These are phyloP conservation scores for Amazona guildingii DNA, from an alignment of 2,113 vertebrate genomes.

Conservation along the genomic window DNA sequence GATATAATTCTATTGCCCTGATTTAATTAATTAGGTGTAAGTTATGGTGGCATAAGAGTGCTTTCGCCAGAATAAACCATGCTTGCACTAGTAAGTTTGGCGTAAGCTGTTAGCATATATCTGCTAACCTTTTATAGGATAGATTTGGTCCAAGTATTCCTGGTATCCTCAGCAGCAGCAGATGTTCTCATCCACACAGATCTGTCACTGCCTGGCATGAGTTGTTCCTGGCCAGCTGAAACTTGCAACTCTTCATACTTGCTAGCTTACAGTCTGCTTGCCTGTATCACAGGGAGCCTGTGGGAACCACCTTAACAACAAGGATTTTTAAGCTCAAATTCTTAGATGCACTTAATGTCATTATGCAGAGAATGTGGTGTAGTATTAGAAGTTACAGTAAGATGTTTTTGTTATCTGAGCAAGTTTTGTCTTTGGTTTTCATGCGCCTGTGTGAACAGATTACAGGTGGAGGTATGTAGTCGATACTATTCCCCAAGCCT, in stretches of 20 bases:
- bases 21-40: neutral
- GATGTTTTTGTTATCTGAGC: neutral
- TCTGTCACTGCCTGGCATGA: conserved; percentile 32
- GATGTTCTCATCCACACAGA: neutral
- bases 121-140: neutral
- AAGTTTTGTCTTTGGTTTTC: conserved; percentile 11
- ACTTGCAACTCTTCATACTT: conserved; percentile 5
- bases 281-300: neutral
- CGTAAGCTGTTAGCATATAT: neutral
- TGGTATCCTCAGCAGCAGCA: conserved; percentile 55
- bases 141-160: conserved; percentile 24
- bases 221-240: conserved; percentile 11
- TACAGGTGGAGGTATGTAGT: neutral
- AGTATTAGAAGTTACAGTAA: neutral
- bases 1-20: neutral
- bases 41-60: neutral
- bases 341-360: neutral
- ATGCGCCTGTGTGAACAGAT: neutral
- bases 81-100: neutral
- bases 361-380: neutral
- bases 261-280: neutral
- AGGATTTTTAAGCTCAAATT: neutral
- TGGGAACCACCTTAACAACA: neutral
- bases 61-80: neutral
- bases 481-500: neutral